Evolutionary conservation across 2,888 invertebrate species (phyloP).

Genomic region (Nesidiocoris tenuis): DNA sequence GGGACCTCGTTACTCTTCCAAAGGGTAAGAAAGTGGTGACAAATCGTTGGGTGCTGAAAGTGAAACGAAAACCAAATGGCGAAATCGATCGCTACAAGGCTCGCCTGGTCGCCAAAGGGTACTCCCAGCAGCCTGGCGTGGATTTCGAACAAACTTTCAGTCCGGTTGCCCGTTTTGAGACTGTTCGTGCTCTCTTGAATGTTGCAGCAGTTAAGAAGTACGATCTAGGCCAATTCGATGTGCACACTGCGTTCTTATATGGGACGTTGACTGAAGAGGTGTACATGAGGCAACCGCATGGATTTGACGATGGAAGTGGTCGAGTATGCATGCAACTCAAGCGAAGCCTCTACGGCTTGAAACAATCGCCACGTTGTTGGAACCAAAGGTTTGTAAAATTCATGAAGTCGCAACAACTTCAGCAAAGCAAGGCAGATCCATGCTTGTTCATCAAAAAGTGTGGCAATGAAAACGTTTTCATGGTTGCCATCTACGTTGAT

Average conservation of each 20-base stretch:
- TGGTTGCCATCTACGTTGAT: neutral
- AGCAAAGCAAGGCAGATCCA: neutral
- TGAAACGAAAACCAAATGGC: slow-evolving; percentile 21
- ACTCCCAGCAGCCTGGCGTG: neutral
- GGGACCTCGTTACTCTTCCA: neutral
- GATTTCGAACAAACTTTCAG: neutral
- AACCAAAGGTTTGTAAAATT: neutral
- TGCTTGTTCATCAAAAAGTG: neutral
- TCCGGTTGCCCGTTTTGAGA: too few relatives aligned
- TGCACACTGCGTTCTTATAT: neutral
- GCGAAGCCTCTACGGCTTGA: too few relatives aligned
- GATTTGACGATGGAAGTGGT: neutral
- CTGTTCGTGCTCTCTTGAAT: too few relatives aligned
- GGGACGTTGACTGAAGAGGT: too few relatives aligned
- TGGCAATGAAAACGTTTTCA: too few relatives aligned
- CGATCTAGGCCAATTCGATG: neutral
- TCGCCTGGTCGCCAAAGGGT: slow-evolving; percentile 14
- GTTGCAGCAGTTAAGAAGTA: too few relatives aligned
- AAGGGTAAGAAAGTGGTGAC: neutral
- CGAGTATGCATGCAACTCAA: too few relatives aligned
- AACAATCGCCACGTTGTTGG: too few relatives aligned
- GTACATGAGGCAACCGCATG: too few relatives aligned
- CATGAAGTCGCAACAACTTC: neutral
- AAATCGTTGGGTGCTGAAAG: neutral
- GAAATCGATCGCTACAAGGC: slow-evolving; percentile 27